These are phyloP conservation scores for Drosophila ficusphila DNA, from an alignment of 1,140 invertebrate genomes.

Conservation along the genomic window DNA sequence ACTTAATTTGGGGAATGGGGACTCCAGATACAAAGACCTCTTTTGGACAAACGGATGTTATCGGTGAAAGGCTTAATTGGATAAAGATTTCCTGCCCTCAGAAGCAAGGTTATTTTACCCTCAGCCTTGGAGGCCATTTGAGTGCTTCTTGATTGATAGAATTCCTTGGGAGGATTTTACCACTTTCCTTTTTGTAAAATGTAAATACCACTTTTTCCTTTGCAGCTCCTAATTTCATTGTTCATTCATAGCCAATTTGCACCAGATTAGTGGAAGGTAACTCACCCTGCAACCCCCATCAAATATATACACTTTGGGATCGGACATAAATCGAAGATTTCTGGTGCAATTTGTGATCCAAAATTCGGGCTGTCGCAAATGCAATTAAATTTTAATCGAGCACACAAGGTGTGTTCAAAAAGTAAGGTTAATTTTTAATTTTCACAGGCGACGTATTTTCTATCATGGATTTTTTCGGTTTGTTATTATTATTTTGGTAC, in stretches of 20 bases:
- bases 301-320: not conserved
- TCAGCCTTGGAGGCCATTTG: slow-evolving; percentile 28
- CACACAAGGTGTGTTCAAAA: slow-evolving; percentile 14
- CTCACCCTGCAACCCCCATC: not conserved
- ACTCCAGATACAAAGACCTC: slow-evolving; percentile 37
- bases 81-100: slow-evolving; percentile 18
- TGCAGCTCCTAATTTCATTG: slow-evolving; percentile 43
- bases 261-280: slow-evolving; percentile 4
- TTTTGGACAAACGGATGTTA: slow-evolving; percentile 42
- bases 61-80: slow-evolving; percentile 30
- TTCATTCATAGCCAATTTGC: slow-evolving; percentile 28
- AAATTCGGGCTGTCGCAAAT: slow-evolving; percentile 49
- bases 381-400: slow-evolving; percentile 79
- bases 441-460: too few relatives aligned
- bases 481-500: too few relatives aligned
- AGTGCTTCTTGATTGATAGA: slow-evolving; percentile 38
- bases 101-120: slow-evolving; percentile 39
- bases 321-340: slow-evolving; percentile 13
- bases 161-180: slow-evolving; percentile 14
- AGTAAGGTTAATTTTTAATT: too few relatives aligned
- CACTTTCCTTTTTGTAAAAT: too few relatives aligned
- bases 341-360: slow-evolving; percentile 35
- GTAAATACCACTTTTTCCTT: too few relatives aligned
- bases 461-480: too few relatives aligned
- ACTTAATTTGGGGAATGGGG: slow-evolving; percentile 26